A percentile compares a stretch with the other conserved stretches of the same genome.
Conservation (phyloP, 2,113 vertebrate genomes). For the Numenius arquata region DNA sequence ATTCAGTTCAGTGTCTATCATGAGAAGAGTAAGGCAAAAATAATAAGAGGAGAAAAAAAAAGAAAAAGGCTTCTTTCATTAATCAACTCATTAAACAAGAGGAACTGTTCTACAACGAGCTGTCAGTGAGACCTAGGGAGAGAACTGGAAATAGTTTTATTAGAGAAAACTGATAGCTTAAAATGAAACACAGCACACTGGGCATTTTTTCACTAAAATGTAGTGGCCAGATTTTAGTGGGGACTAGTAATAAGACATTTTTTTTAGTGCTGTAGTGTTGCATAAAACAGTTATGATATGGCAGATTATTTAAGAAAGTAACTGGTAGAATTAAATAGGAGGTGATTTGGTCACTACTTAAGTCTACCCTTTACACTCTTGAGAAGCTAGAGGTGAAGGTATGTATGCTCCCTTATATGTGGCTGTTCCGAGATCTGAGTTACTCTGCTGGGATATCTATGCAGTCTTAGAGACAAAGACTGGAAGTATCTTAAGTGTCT, state of each 20-base stretch:
- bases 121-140: not conserved
- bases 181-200: not conserved
- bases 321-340: not conserved
- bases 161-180: not conserved
- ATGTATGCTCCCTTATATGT: not conserved
- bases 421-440: not conserved
- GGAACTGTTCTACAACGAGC: not conserved
- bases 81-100: constrained; percentile 16
- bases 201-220: not conserved
- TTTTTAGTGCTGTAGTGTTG: not conserved
- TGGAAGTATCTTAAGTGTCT: not conserved
- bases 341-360: not conserved
- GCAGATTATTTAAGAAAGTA: not conserved
- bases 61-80: not conserved
- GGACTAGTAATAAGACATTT: not conserved
- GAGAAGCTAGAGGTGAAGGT: not conserved
- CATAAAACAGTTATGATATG: not conserved
- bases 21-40: not conserved
- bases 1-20: not conserved
- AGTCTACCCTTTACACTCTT: not conserved
- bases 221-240: not conserved
- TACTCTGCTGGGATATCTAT: not conserved
- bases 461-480: not conserved
- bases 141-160: not conserved
- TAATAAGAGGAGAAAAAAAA: not conserved